Evolutionary conservation across 2,113 vertebrate genomes (phyloP).

Genomic region (Cinclus cinclus): DNA sequence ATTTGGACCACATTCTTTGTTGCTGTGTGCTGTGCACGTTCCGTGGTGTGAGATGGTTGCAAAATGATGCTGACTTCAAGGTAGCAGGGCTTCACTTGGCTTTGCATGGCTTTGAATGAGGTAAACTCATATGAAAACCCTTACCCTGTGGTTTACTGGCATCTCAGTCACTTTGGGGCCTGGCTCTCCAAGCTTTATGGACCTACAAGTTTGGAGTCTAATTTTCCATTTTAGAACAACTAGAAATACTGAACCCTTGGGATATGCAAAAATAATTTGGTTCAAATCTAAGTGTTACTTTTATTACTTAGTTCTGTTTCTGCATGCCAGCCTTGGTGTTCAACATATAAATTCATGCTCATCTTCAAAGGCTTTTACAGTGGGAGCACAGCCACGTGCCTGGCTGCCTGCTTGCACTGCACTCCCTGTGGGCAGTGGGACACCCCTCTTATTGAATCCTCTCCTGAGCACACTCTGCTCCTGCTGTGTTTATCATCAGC

Average conservation of each 20-base stretch:
- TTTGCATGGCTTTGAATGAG: background rate
- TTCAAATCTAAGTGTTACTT: background rate
- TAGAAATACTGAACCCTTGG: background rate
- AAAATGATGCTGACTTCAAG: background rate
- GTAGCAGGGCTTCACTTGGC: background rate
- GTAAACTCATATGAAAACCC: background rate
- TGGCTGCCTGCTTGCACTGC: background rate
- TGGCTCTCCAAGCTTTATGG: fast-evolving
- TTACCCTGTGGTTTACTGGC: background rate
- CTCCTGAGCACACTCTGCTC: background rate
- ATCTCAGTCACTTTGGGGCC: background rate
- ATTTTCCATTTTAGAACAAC: background rate
- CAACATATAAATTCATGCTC: background rate
- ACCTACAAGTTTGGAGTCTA: background rate
- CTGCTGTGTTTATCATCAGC: fast-evolving
- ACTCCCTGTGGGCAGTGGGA: background rate
- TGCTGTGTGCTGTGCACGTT: fast-evolving
- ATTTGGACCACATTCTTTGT: background rate
- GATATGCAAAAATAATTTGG: background rate
- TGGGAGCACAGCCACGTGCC: background rate
- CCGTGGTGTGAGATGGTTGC: background rate
- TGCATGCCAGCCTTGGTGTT: background rate
- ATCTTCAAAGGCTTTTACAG: background rate
- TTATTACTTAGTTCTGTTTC: background rate
- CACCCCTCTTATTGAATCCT: background rate